Evolutionary conservation across 1,140 invertebrate genomes (phyloP), one percentile per base, ranked within the genome.

Genomic region (Zaprionus ornatus): DNA sequence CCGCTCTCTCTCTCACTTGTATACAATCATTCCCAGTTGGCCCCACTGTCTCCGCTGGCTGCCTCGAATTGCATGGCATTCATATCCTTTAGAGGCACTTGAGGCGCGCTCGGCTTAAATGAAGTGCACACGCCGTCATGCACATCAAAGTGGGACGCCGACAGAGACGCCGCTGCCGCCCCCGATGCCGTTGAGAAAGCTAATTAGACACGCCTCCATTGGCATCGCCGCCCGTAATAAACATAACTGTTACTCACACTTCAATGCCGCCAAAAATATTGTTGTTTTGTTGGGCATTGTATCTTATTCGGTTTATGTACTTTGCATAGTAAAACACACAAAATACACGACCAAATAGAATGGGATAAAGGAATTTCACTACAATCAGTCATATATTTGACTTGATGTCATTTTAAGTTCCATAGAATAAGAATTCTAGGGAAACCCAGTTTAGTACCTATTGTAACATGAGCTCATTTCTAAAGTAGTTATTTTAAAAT

Each of bases 81-180:
- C 65, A 62, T 57, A 74, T 74, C 72, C 72, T 82, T 88, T 77
- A 74, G 85, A 84, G 85, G 84, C 84, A 88, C 85, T 84, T 88
- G 85, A 84, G 81, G 71, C 73, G 74, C 84, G 90, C 84, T 88
- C 85, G 80, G 70, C 85, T 87, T 88, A 88, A 88, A 88, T 88
- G 84, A 88, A 88, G 84, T 88, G 84, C 84, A 88, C 72, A 88
- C 85, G 84, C 80, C 78, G 80, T 59, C 78, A 71, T 90, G 85
- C 81, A 88, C 84, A 88, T 88, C 84, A 88, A 88, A 88, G 84
- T 52, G 42, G n/a, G 63, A 85, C 19, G 72, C 84, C 80, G 84
- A 56, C 79, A 74, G 72, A 80, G 67, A 66, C 62, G 67, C 55
- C 50, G 40, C 63, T 65, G 37, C 12, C 17, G 17, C 45, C 45